Conservation (phyloP, 2,113 vertebrate genomes). For the Hassar affinis region DNA sequence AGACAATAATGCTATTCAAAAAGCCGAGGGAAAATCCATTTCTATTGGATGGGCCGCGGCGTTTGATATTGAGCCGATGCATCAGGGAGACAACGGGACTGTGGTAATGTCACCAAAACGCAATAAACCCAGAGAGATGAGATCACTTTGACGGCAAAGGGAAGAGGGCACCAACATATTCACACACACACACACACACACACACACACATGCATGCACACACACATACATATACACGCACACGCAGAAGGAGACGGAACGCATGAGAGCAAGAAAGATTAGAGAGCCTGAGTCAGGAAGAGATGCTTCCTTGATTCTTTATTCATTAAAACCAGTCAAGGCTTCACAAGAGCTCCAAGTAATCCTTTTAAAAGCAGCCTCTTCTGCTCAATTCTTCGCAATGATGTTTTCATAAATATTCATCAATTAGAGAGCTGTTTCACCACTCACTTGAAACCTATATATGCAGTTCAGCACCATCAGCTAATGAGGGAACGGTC, state of each 20-base stretch:
- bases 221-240: not conserved
- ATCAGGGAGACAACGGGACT: slow-evolving; percentile 41
- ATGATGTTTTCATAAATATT: slow-evolving; percentile 18
- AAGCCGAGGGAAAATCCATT: slow-evolving; percentile 21
- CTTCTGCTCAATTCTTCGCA: slow-evolving; percentile 1
- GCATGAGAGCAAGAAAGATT: not conserved
- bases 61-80: slow-evolving; percentile 37
- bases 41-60: slow-evolving; percentile 11
- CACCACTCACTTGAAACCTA: slow-evolving; percentile 9
- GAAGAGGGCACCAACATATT: slow-evolving; percentile 14
- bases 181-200: not conserved
- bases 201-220: not conserved
- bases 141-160: slow-evolving; percentile 9
- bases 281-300: not conserved
- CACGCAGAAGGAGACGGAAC: not conserved
- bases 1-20: slow-evolving; percentile 43
- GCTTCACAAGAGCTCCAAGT: slow-evolving; percentile 15
- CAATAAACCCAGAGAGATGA: slow-evolving; percentile 37
- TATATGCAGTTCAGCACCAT: slow-evolving; percentile 18
- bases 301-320: slow-evolving; percentile 33
- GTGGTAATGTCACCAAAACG: slow-evolving; percentile 47
- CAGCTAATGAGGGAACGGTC: slow-evolving; percentile 18
- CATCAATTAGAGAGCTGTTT: slow-evolving; percentile 23
- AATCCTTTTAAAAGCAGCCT: slow-evolving; percentile 17
- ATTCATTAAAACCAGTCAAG: slow-evolving; percentile 31